Evolutionary conservation across 1,140 invertebrate genomes (phyloP).

Genomic region (Drosophila busckii): DNA sequence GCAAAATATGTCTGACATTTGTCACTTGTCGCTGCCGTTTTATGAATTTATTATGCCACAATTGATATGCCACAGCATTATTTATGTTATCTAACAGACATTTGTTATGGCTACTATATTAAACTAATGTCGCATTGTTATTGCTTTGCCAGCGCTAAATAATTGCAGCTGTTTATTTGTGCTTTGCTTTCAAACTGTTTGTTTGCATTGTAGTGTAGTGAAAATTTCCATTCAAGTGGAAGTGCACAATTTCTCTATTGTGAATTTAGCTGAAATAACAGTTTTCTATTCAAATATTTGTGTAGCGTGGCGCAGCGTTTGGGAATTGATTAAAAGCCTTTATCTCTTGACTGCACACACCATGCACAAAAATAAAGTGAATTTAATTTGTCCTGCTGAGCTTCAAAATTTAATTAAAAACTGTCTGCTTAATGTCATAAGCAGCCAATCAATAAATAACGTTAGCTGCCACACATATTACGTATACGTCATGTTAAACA

Average conservation of each 20-base stretch:
- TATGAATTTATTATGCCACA: slow-evolving; percentile 55
- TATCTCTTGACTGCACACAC: too few relatives aligned
- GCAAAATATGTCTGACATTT: slow-evolving; percentile 8
- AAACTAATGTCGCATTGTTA: slow-evolving; percentile 16
- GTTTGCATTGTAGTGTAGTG: too few relatives aligned
- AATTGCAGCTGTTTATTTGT: slow-evolving; percentile 49
- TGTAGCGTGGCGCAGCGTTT: too few relatives aligned
- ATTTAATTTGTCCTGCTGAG: too few relatives aligned
- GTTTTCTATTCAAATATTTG: too few relatives aligned
- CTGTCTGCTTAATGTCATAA: slow-evolving; percentile 25
- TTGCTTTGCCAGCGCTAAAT: slow-evolving; percentile 36
- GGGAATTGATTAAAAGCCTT: too few relatives aligned
- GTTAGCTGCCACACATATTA: slow-evolving; percentile 11
- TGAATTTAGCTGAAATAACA: too few relatives aligned
- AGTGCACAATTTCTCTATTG: too few relatives aligned
- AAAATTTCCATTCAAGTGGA: too few relatives aligned
- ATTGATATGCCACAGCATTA: slow-evolving; percentile 55
- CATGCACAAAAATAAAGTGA: too few relatives aligned
- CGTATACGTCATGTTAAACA: slow-evolving; percentile 65
- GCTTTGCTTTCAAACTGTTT: too few relatives aligned
- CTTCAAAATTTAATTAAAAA: slow-evolving; percentile 47
- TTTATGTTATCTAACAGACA: slow-evolving; percentile 52
- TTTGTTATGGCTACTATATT: slow-evolving; percentile 35
- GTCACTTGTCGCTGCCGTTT: slow-evolving; percentile 15
- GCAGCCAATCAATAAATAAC: slow-evolving; percentile 34